Percentiles rank a stretch among this genome's conserved stretches.
Conservation (phyloP, 2,888 invertebrate genomes). For the Oegoconia quadripuncta region DNA sequence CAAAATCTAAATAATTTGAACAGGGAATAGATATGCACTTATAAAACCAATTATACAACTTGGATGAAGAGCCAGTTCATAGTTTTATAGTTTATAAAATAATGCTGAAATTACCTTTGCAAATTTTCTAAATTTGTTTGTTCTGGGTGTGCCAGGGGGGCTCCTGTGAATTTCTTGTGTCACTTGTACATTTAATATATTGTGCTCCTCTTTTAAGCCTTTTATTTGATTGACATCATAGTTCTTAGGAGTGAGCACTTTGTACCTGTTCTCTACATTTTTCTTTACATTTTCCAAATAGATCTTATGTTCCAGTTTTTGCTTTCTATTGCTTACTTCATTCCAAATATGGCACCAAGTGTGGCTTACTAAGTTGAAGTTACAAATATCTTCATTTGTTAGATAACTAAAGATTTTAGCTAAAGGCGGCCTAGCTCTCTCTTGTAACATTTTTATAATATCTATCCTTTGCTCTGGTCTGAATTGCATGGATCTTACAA, state of each 20-base stretch:
- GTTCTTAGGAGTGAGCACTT: slow-evolving; percentile 32
- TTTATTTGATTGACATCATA: slow-evolving; percentile 31
- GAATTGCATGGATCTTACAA: slow-evolving; percentile 37
- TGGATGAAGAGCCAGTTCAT: no score
- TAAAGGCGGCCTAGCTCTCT: slow-evolving; percentile 47
- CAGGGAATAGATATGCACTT: no score
- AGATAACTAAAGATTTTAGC: slow-evolving; percentile 57
- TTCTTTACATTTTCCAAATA: slow-evolving; percentile 51
- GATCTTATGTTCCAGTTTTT: slow-evolving; percentile 41
- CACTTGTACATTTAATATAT: slow-evolving; percentile 37
- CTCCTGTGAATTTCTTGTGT: slow-evolving; percentile 32
- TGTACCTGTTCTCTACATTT: slow-evolving; percentile 54
- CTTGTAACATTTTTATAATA: slow-evolving; percentile 54
- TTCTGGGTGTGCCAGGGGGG: slow-evolving; percentile 60
- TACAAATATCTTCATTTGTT: slow-evolving; percentile 58
- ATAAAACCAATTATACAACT: background rate
- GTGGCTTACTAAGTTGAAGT: slow-evolving; percentile 57
- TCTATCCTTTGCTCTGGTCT: slow-evolving; percentile 63
- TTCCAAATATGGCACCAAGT: slow-evolving; percentile 58
- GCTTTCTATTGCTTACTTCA: slow-evolving; percentile 42
- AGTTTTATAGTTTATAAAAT: no score
- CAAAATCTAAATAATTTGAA: no score
- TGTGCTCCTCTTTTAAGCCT: slow-evolving; percentile 55
- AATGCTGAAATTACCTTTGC: slow-evolving; percentile 58
- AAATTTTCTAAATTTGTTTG: slow-evolving; percentile 60